Conservation (phyloP, 2,113 vertebrate species). For the Neotoma lepida region DNA sequence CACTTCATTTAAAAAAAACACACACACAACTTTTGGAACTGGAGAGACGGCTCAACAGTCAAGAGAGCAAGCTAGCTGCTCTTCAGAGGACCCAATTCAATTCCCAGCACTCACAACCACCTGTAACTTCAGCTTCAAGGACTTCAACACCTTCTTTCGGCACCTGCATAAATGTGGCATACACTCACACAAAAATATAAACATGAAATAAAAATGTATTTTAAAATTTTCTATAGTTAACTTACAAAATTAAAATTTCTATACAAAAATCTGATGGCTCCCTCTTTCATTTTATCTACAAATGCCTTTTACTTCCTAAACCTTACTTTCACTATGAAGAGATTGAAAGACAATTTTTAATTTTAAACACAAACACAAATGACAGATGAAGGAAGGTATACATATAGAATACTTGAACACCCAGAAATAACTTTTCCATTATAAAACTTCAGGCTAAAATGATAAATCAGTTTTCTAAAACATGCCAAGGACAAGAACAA, state of each 20-base stretch:
- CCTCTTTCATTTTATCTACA: background rate
- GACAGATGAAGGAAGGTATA: background rate
- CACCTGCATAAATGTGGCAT: background rate
- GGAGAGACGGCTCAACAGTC: background rate
- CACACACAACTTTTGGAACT: background rate
- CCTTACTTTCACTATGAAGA: background rate
- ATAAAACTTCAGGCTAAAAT: constrained; percentile 51
- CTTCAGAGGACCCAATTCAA: background rate
- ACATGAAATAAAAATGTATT: background rate
- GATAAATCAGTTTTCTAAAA: constrained; percentile 22
- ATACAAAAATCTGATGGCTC: background rate
- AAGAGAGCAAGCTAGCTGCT: background rate
- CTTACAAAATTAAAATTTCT: background rate
- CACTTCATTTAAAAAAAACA: background rate
- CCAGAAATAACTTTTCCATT: constrained; percentile 7
- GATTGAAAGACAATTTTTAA: background rate
- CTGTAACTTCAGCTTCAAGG: background rate
- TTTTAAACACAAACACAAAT: background rate
- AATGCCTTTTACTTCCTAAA: background rate
- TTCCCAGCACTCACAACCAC: background rate
- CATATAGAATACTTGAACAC: background rate
- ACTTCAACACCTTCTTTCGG: background rate
- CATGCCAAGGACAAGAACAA: background rate
- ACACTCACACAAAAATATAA: background rate
- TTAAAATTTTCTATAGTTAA: background rate